Percentiles rank a stretch among this genome's conserved stretches.
These are phyloP conservation scores for Leucoraja ocellata DNA, from an alignment of 2,797 vertebrate species.

Conservation along the genomic window DNA sequence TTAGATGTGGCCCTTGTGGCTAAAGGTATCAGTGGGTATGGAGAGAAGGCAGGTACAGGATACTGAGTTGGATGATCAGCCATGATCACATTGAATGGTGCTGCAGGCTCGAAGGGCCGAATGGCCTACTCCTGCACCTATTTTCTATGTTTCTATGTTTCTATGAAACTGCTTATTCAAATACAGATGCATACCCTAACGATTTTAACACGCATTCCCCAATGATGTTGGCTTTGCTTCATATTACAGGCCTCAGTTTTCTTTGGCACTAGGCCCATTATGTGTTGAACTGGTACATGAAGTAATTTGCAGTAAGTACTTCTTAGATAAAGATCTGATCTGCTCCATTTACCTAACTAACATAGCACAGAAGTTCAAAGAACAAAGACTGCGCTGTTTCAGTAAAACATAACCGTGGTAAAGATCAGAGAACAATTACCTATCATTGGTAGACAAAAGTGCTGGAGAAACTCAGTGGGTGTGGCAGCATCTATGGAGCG, in stretches of 20 bases:
- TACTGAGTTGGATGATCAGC: too few species aligned
- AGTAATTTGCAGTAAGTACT: not conserved
- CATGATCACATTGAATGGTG: too few species aligned
- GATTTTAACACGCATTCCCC: too few species aligned
- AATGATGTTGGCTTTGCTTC: not conserved
- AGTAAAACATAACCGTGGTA: not conserved
- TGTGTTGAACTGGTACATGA: not conserved
- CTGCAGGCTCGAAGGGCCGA: too few species aligned
- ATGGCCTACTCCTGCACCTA: too few species aligned
- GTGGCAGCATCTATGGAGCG: too few species aligned
- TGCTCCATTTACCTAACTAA: not conserved
- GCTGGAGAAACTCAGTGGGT: too few species aligned
- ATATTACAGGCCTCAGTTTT: not conserved
- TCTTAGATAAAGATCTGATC: conserved; percentile 7
- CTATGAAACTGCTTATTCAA: not conserved
- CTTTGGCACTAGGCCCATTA: not conserved
- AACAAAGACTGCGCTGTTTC: conserved; percentile 1
- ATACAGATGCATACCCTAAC: not conserved
- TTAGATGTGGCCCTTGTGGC: too few species aligned
- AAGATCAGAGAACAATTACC: not conserved
- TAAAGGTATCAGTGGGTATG: too few species aligned
- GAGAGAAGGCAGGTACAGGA: too few species aligned
- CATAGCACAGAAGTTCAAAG: not conserved
- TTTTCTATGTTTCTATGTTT: too few species aligned
- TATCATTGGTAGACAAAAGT: not conserved